Evolutionary conservation across 2,888 invertebrate species (phyloP).

Genomic region (Venusia cambrica): DNA sequence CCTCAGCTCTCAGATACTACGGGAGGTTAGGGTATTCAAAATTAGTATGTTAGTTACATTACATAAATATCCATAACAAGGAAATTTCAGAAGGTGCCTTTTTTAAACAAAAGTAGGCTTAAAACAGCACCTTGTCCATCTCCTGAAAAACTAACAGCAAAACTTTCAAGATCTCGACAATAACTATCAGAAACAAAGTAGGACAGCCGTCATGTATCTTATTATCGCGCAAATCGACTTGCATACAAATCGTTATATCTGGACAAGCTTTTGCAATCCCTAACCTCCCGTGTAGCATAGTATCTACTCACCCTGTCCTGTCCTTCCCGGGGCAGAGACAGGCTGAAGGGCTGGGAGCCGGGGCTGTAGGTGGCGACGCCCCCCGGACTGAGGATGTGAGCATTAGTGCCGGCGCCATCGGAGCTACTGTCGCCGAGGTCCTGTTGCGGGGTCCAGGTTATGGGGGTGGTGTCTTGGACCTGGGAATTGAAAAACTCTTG

Average conservation of each 20-base stretch:
- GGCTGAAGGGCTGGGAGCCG: constrained; percentile 85
- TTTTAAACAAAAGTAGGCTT: constrained; percentile 4
- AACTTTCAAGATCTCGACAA: too few relatives aligned
- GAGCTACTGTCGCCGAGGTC: constrained; percentile 87
- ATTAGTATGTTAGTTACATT: constrained; percentile 50
- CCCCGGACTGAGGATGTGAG: constrained; percentile 25
- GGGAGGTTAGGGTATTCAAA: constrained; percentile 63
- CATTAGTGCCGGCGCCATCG: constrained; percentile 56
- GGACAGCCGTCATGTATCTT: too few relatives aligned
- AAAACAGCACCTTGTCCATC: constrained; percentile 9
- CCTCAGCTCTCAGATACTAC: constrained; percentile 52
- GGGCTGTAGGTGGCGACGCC: constrained; percentile 61
- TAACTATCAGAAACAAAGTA: too few relatives aligned
- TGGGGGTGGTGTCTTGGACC: constrained; percentile 40
- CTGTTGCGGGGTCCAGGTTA: constrained; percentile 91
- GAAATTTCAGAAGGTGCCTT: constrained; percentile 1
- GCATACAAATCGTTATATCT: too few relatives aligned
- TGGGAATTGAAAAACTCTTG: too few relatives aligned
- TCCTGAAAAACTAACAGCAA: constrained; percentile 6
- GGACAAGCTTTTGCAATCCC: too few relatives aligned
- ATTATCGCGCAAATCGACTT: too few relatives aligned
- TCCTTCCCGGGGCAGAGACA: constrained; percentile 86
- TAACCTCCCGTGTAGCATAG: constrained; percentile 56
- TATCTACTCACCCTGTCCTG: constrained; percentile 59
- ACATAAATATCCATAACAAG: constrained; percentile 3